Percentiles rank a stretch among this genome's conserved stretches.
Conservation (phyloP, 2,888 invertebrate genomes). For the Pyrocoelia pectoralis region DNA sequence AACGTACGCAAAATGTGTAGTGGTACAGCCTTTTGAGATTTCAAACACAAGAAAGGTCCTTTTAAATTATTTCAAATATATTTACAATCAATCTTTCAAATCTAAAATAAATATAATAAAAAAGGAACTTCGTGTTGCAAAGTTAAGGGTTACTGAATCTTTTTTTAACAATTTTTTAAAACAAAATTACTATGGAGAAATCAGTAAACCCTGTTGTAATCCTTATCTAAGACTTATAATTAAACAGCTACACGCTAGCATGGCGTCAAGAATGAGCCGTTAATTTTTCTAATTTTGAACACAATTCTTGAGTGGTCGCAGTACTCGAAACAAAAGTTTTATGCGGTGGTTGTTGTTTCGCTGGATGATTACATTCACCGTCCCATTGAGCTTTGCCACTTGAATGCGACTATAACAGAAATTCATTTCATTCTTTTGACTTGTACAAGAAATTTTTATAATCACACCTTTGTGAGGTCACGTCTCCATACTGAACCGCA, state of each 20-base stretch:
- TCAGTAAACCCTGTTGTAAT: slow-evolving; percentile 33
- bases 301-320: slow-evolving; percentile 63
- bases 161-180: slow-evolving; percentile 7
- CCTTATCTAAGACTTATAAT: slow-evolving; percentile 25
- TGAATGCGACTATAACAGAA: slow-evolving; percentile 70
- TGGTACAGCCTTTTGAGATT: slow-evolving; percentile 37
- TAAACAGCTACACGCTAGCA: slow-evolving; percentile 54
- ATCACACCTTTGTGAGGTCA: slow-evolving; percentile 76
- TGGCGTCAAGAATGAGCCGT: slow-evolving; percentile 63
- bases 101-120: slow-evolving; percentile 15
- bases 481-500: slow-evolving; percentile 78
- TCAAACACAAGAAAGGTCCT: slow-evolving; percentile 19
- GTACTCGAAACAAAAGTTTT: slow-evolving; percentile 27
- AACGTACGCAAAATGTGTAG: slow-evolving; percentile 15
- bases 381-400: slow-evolving; percentile 76
- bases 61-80: neutral
- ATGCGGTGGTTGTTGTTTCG: slow-evolving; percentile 34
- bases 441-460: slow-evolving; percentile 8
- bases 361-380: slow-evolving; percentile 66
- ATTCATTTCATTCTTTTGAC: slow-evolving; percentile 14
- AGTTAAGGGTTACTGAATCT: slow-evolving; percentile 23
- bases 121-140: slow-evolving; percentile 23
- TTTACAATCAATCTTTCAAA: neutral
- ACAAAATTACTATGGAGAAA: slow-evolving; percentile 21
- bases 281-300: slow-evolving; percentile 63